Conservation (phyloP, 2,113 vertebrate species). For the Fulica atra region DNA sequence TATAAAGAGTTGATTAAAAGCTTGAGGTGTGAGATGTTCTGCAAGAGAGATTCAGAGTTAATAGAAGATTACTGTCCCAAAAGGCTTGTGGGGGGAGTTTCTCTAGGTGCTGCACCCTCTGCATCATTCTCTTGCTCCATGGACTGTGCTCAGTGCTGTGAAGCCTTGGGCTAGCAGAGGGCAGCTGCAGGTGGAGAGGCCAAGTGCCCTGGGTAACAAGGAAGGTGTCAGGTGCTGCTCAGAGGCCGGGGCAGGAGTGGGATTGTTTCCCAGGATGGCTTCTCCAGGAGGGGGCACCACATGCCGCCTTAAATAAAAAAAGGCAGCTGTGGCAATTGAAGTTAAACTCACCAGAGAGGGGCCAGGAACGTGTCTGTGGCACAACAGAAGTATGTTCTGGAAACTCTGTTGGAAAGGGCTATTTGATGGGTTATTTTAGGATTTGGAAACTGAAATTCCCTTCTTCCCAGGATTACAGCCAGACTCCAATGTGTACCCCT, state of each 20-base stretch:
- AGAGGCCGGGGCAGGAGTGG: neutral
- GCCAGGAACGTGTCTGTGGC: neutral
- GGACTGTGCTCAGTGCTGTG: neutral
- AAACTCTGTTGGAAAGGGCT: neutral
- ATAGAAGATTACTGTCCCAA: neutral
- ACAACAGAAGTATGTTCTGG: neutral
- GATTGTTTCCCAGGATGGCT: neutral
- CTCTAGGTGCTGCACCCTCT: neutral
- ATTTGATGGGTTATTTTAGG: neutral
- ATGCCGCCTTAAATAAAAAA: conserved; percentile 18
- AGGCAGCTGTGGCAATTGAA: conserved; percentile 19
- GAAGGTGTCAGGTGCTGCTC: neutral
- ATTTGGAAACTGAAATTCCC: neutral
- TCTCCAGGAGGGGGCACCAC: conserved; percentile 66
- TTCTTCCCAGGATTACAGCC: neutral
- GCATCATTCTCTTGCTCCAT: conserved; percentile 12
- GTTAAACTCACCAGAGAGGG: neutral
- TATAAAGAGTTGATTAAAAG: neutral
- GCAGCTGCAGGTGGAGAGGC: neutral
- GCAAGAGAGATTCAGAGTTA: neutral
- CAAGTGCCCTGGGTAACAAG: neutral
- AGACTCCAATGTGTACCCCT: neutral
- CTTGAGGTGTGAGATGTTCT: neutral
- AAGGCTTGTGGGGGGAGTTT: neutral
- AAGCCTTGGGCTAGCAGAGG: neutral